Conservation (phyloP, 2,797 vertebrate genomes). For the Cyclopterus lumpus region DNA sequence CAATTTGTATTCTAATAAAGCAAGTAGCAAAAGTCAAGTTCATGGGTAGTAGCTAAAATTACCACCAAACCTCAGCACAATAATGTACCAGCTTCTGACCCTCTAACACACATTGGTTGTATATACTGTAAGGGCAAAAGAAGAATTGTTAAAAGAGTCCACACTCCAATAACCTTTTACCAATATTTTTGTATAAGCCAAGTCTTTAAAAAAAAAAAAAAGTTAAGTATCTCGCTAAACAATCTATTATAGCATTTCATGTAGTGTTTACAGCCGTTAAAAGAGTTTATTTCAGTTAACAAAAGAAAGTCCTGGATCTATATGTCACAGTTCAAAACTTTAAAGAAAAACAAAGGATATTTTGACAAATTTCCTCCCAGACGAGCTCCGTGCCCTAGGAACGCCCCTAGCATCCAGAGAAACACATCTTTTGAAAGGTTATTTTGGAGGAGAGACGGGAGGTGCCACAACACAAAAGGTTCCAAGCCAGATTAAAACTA, state of each 20-base stretch:
- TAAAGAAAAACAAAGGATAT: slow-evolving; percentile 1
- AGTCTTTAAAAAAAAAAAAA: too few species aligned
- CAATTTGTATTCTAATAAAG: neutral
- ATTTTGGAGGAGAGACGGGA: slow-evolving; percentile 28
- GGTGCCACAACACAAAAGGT: neutral
- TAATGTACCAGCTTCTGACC: neutral
- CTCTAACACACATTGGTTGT: neutral
- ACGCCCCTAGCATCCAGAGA: slow-evolving; percentile 32
- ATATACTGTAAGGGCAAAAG: neutral
- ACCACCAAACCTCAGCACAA: neutral
- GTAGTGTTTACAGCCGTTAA: neutral
- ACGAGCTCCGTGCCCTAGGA: slow-evolving; percentile 40
- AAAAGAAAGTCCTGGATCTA: slow-evolving; percentile 9
- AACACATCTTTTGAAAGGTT: slow-evolving; percentile 43
- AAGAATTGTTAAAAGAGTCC: neutral
- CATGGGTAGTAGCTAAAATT: neutral
- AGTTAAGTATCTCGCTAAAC: neutral
- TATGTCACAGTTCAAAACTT: slow-evolving; percentile 23
- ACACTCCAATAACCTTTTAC: neutral
- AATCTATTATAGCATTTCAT: neutral
- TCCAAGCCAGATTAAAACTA: neutral
- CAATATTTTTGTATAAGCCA: neutral
- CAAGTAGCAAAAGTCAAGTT: neutral
- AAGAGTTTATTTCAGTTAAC: neutral
- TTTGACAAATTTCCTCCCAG: slow-evolving; percentile 34